Conservation (phyloP, 2,888 invertebrate species). For the Schizaphis graminum region DNA sequence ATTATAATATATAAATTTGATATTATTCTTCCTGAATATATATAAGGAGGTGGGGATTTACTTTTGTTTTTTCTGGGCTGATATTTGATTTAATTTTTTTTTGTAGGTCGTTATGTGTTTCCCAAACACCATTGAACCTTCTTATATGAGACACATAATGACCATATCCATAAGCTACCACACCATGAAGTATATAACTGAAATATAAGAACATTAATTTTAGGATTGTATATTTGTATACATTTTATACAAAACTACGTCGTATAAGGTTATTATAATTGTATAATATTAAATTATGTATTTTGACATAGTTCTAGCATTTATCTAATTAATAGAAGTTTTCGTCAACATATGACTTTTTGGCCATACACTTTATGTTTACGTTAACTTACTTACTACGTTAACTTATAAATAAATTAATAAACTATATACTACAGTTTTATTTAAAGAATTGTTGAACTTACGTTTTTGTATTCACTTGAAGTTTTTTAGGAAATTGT, state of each 20-base stretch:
- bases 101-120: neutral
- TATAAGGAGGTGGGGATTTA: neutral
- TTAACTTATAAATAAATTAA: too few relatives aligned
- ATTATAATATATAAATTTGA: neutral
- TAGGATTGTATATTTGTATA: neutral
- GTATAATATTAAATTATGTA: neutral
- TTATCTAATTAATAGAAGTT: neutral
- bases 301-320: neutral
- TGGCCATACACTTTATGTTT: too few relatives aligned
- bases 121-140: neutral
- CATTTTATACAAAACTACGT: neutral
- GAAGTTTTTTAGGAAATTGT: neutral
- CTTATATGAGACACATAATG: slow-evolving; percentile 6
- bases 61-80: neutral
- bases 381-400: too few relatives aligned
- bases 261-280: too few relatives aligned
- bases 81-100: neutral
- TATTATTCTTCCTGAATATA: neutral
- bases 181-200: neutral
- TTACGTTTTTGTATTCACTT: neutral
- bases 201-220: neutral
- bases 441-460: neutral
- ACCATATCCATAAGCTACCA: neutral
- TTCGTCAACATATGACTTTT: too few relatives aligned
- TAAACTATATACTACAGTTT: neutral